phyloP scores from a whole-genome alignment of 1,140 invertebrate species.

The Microplitis mediator region DNA sequence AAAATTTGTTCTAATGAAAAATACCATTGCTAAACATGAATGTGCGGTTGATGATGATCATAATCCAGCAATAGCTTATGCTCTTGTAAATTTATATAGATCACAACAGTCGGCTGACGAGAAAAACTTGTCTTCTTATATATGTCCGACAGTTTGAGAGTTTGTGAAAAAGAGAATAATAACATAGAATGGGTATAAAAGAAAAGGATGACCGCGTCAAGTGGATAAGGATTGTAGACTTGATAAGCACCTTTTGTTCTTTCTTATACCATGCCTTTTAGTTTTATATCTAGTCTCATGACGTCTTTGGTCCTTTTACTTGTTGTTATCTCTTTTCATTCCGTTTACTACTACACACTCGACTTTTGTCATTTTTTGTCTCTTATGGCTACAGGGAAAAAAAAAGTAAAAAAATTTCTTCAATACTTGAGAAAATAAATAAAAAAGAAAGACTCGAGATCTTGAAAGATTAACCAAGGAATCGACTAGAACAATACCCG shows the following conservation, averaged over 20 bases:
- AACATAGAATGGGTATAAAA: not conserved
- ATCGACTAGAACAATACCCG: too few species aligned
- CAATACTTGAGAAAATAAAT: too few species aligned
- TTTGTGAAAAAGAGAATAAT: slow-evolving; percentile 9
- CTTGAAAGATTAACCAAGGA: too few species aligned
- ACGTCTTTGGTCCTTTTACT: not conserved
- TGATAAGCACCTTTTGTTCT: slow-evolving; percentile 36
- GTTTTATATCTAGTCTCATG: not conserved
- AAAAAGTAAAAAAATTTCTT: too few species aligned
- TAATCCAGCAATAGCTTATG: not conserved
- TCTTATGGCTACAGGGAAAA: too few species aligned
- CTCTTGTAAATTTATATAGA: too few species aligned
- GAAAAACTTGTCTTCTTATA: not conserved
- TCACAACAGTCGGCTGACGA: not conserved
- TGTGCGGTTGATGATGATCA: not conserved
- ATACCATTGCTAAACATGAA: slow-evolving; percentile 14
- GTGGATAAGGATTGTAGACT: slow-evolving; percentile 32
- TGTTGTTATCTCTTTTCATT: too few species aligned
- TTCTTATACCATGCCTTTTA: not conserved
- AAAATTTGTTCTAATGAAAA: slow-evolving; percentile 5
- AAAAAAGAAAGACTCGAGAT: too few species aligned
- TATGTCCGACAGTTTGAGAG: slow-evolving; percentile 1
- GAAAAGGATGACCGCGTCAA: slow-evolving; percentile 22
- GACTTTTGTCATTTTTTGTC: too few species aligned
- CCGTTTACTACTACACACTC: too few species aligned